Evolutionary conservation across 2,113 vertebrate genomes (phyloP).

Genomic region (Paedocypris sp.): DNA sequence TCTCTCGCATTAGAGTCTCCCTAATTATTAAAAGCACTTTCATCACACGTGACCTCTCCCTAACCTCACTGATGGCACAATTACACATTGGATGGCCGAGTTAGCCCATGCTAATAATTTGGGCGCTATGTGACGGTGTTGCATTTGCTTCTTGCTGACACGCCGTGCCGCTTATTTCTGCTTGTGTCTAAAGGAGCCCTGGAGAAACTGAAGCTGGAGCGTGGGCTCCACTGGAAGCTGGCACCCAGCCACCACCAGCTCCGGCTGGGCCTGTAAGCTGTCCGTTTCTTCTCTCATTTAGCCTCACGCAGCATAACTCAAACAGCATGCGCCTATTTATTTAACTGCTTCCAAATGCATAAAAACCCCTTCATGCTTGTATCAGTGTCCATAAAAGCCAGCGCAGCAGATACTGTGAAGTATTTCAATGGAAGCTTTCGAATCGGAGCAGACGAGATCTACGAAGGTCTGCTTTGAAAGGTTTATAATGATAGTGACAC

Average conservation of each 20-base stretch:
- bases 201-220: conserved; percentile 32
- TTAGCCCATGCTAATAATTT: conserved; percentile 29
- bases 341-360: conserved; percentile 14
- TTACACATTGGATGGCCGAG: conserved; percentile 30
- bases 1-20: conserved; percentile 3
- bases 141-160: conserved; percentile 12
- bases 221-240: conserved; percentile 16
- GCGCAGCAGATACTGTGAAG: background rate
- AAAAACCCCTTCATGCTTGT: conserved; percentile 6
- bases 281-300: conserved; percentile 28
- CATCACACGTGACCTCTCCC: conserved; percentile 32
- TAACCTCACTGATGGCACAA: conserved; percentile 38
- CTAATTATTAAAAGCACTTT: conserved; percentile 40
- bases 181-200: conserved; percentile 5
- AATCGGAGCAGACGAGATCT: background rate
- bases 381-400: background rate
- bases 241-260: conserved; percentile 31
- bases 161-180: conserved; percentile 35
- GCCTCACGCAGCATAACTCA: conserved; percentile 19
- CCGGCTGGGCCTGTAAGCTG: conserved; percentile 26
- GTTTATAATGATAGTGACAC: background rate
- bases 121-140: conserved; percentile 18
- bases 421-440: background rate
- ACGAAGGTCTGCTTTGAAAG: background rate
- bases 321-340: conserved; percentile 24